These are phyloP conservation scores for Bembecia ichneumoniformis DNA, from an alignment of 2,888 invertebrate genomes.

Conservation along the genomic window DNA sequence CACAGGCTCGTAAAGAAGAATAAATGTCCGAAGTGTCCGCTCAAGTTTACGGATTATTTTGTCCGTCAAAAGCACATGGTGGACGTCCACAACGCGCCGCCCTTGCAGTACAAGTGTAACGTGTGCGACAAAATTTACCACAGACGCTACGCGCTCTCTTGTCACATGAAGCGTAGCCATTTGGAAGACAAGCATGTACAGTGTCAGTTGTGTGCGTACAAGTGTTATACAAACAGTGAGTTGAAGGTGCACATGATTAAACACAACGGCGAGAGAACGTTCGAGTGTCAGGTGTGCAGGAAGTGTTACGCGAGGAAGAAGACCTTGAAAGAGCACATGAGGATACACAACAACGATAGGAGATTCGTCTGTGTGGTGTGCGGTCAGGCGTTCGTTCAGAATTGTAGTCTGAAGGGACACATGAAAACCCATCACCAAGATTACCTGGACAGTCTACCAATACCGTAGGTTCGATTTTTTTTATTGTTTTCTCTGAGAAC, in stretches of 20 bases:
- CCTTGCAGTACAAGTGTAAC: conserved; percentile 16
- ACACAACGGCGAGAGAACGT: conserved; percentile 28
- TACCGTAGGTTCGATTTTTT: neutral
- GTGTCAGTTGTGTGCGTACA: conserved; percentile 34
- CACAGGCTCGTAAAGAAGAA: conserved; percentile 26
- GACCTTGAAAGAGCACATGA: conserved; percentile 35
- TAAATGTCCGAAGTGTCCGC: conserved; percentile 27
- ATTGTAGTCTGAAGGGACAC: conserved; percentile 56
- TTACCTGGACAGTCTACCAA: conserved; percentile 5
- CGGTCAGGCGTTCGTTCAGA: conserved; percentile 58
- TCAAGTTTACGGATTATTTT: conserved; percentile 30
- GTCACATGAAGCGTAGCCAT: conserved; percentile 49
- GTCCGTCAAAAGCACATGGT: conserved; percentile 28
- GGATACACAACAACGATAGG: conserved; percentile 39
- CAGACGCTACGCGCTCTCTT: conserved; percentile 28
- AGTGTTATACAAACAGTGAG: conserved; percentile 34
- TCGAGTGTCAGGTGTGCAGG: conserved; percentile 48
- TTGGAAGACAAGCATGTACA: conserved; percentile 38
- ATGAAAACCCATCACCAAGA: conserved; percentile 48
- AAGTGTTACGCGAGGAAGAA: conserved; percentile 41
- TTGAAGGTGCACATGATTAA: conserved; percentile 30
- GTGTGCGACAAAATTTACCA: conserved; percentile 25
- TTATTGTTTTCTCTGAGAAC: neutral
- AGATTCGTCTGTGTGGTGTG: conserved; percentile 57
- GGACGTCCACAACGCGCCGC: conserved; percentile 17